Evolutionary conservation across 2,797 vertebrate genomes (phyloP).

Genomic region (Crenuchus spilurus): DNA sequence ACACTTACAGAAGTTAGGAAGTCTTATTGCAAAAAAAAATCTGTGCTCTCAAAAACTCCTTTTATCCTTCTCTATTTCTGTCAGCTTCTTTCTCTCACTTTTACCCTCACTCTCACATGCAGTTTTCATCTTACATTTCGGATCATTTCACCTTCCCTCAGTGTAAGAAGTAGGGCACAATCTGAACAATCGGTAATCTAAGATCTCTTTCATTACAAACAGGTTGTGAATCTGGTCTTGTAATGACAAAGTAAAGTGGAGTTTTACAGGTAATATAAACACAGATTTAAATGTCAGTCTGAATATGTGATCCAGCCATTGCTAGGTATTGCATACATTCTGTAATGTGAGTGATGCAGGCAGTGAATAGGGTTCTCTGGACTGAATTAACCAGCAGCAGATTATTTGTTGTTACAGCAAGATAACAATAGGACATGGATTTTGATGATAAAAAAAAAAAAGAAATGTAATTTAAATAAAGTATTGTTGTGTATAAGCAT

Average conservation of each 20-base stretch:
- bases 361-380: background rate
- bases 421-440: too few relatives aligned
- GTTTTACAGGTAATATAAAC: background rate
- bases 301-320: too few relatives aligned
- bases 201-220: background rate
- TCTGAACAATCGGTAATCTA: too few relatives aligned
- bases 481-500: too few relatives aligned
- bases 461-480: too few relatives aligned
- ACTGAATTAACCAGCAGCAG: too few relatives aligned
- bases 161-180: background rate
- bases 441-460: too few relatives aligned
- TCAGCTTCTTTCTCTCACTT: background rate
- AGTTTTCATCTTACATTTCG: background rate
- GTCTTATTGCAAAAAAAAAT: background rate
- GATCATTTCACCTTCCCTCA: too few relatives aligned
- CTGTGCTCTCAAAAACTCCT: background rate
- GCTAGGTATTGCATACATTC: background rate
- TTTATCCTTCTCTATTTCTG: background rate
- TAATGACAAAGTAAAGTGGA: background rate
- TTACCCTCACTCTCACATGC: background rate
- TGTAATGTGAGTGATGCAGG: too few relatives aligned
- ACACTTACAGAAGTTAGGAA: constrained; percentile 14
- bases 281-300: constrained; percentile 34
- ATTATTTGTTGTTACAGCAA: too few relatives aligned
- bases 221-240: background rate